phyloP scores from a whole-genome alignment of 2,797 vertebrate species.

The Ctenopoma kingsleyae region DNA sequence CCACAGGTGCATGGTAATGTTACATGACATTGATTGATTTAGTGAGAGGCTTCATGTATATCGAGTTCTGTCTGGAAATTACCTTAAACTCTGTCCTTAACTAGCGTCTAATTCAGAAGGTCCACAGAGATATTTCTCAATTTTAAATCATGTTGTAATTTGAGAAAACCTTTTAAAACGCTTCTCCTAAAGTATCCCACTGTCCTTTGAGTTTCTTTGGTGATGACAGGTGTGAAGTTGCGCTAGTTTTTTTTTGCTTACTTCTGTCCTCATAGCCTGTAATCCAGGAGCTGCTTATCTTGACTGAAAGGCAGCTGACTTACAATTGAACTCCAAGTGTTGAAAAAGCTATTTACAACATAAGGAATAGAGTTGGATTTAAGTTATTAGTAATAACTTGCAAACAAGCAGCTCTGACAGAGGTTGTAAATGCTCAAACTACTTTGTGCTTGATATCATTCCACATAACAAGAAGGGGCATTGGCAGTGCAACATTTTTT shows the following conservation, averaged over 20 bases:
- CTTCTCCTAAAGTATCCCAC: neutral
- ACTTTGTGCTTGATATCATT: constrained; percentile 14
- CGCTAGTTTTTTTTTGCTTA: neutral
- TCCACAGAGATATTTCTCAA: neutral
- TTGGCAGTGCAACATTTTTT: neutral
- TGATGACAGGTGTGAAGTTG: neutral
- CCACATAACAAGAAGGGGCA: neutral
- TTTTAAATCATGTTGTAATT: neutral
- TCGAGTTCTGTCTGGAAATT: constrained; percentile 61
- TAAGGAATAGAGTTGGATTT: neutral
- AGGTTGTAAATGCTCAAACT: constrained; percentile 10
- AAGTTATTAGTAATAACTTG: constrained; percentile 2
- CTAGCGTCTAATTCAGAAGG: neutral
- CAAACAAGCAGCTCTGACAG: neutral
- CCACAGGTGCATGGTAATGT: constrained; percentile 54
- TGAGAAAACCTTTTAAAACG: neutral
- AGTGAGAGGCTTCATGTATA: neutral
- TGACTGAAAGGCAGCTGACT: constrained; percentile 4
- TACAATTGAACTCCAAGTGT: neutral
- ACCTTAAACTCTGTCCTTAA: constrained; percentile 51
- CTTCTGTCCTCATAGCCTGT: constrained; percentile 11
- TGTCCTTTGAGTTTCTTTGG: neutral
- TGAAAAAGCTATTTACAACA: constrained; percentile 9
- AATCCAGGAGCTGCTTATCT: constrained; percentile 2
- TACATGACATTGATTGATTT: constrained; percentile 28